Evolutionary conservation across 2,797 vertebrate genomes (phyloP), one percentile per base, ranked within the genome.

Genomic region (Falco peregrinus): DNA sequence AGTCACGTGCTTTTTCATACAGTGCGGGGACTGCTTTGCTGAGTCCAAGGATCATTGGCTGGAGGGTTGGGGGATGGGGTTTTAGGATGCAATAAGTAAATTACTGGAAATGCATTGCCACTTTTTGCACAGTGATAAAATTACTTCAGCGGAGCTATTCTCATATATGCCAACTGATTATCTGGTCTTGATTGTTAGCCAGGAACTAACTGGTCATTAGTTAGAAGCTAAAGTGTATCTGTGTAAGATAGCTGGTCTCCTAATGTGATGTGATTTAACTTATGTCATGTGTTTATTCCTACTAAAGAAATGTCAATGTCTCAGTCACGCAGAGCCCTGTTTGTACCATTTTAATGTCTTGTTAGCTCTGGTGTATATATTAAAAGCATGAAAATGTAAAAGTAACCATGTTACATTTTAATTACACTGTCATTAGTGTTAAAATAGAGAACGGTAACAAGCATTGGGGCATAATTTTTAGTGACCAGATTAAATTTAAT

Each of bases 151-250:
- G 4, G 51, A 93, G 31, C 60, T 89, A 19, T 25, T 64, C 28
- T 67, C 29, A 39, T 70, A 35, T 53, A 65, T 69, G 61, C 35
- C 77, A 93, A 2, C 45, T 90, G 95, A 80, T 91, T 88, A 69
- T 74, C 57, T 89, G 76, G 24, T 57, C 84, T 89, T 89, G 74
- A 80, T 89, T 92, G 91, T 95, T 82, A 87, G 48, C 65, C 91
- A 93, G 77, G 37, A 89, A 31, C 77, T 93, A 78, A 69, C 88
- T 86, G 73, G 59, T 79, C 68, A 29, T 90, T 89, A 70, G 43
- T 83, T 70, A 87, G 65, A 91, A 93, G 54, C 65, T 89, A 6
- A 89, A 85, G 39, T 67, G 4, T 79, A 35, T 77, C 41, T 56
- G 16, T 75, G 33, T 67, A 73, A 89, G 85, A 77, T 31, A 50